Evolutionary conservation across 2,113 vertebrate species (phyloP).

Genomic region (Cottus gobio): DNA sequence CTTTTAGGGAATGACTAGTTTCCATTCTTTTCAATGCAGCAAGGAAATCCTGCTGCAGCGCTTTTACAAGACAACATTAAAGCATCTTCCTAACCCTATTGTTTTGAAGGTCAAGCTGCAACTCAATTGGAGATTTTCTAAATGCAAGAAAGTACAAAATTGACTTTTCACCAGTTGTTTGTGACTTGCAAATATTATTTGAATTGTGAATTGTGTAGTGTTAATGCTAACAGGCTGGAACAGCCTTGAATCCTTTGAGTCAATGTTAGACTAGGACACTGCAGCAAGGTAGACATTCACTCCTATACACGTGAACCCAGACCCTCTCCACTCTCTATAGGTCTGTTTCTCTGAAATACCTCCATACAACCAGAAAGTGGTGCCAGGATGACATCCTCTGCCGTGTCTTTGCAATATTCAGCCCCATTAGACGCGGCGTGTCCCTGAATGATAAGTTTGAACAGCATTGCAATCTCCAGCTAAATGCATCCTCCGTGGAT

Average conservation of each 20-base stretch:
- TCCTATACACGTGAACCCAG: neutral
- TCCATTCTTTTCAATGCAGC: too few species aligned
- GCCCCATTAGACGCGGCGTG: neutral
- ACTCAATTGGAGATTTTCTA: neutral
- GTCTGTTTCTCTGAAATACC: neutral
- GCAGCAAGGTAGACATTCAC: neutral
- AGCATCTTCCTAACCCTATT: too few species aligned
- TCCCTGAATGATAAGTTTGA: neutral
- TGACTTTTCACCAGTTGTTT: neutral
- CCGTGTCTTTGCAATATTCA: conserved; percentile 2
- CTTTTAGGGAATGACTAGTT: too few species aligned
- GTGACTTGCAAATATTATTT: neutral
- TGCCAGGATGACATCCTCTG: neutral
- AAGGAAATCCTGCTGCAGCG: too few species aligned
- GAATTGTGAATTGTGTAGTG: neutral
- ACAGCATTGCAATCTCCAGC: neutral
- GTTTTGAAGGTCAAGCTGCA: neutral
- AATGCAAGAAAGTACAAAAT: neutral
- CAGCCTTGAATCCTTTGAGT: neutral
- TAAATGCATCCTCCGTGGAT: neutral
- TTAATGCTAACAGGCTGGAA: neutral
- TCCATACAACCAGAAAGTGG: neutral
- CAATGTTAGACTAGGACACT: neutral
- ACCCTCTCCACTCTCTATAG: neutral
- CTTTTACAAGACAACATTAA: too few species aligned